phyloP scores from a whole-genome alignment of 2,113 vertebrate species.

The Bujurquina vittata region DNA sequence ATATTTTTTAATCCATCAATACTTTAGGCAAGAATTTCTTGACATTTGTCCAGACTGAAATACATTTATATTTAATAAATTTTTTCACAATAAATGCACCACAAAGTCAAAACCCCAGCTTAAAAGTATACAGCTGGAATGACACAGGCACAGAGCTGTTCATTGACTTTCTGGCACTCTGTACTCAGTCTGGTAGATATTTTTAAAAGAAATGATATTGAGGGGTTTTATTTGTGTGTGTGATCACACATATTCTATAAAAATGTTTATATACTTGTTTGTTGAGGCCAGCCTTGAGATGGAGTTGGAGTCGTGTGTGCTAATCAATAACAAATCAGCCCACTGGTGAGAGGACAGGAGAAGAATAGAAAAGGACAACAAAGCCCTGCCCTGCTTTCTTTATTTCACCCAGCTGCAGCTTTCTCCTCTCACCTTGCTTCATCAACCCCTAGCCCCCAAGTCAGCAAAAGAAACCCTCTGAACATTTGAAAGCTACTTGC shows the following conservation, averaged over 20 bases:
- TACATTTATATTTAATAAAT: background rate
- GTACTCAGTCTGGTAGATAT: background rate
- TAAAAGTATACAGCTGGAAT: background rate
- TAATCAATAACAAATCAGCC: constrained; percentile 76
- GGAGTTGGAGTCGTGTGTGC: constrained; percentile 32
- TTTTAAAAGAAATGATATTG: background rate
- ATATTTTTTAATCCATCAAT: background rate
- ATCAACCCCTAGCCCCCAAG: constrained; percentile 32
- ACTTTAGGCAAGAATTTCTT: background rate
- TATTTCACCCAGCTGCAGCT: constrained; percentile 45
- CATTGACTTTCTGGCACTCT: background rate
- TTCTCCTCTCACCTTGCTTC: constrained; percentile 50
- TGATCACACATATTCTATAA: background rate
- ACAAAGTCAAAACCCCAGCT: background rate
- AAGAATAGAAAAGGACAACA: constrained; percentile 64
- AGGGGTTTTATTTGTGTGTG: background rate
- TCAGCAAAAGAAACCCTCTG: constrained; percentile 17
- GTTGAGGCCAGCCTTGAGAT: constrained; percentile 60
- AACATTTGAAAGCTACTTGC: constrained; percentile 42
- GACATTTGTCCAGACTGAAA: background rate
- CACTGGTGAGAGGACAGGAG: constrained; percentile 37
- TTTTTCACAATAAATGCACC: background rate
- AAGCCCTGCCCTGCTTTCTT: constrained; percentile 32
- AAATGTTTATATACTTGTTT: background rate
- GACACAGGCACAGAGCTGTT: background rate